Percentiles rank a stretch among this genome's conserved stretches.
These are phyloP conservation scores for Drosophila biarmipes DNA, from an alignment of 1,140 invertebrate genomes.

Conservation along the genomic window DNA sequence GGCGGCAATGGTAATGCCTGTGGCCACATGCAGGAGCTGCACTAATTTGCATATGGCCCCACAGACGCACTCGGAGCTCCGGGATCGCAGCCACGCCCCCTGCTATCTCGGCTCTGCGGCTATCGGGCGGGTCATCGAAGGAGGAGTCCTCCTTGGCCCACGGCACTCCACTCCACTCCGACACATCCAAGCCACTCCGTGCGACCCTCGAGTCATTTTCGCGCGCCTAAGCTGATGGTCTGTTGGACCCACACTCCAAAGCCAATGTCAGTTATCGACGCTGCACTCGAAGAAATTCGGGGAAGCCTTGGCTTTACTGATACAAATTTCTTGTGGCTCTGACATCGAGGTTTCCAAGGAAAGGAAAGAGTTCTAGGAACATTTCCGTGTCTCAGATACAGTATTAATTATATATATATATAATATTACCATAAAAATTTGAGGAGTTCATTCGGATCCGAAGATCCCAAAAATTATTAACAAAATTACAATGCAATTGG, in stretches of 20 bases:
- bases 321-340: too few species aligned
- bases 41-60: constrained; percentile 54
- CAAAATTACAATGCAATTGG: too few species aligned
- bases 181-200: constrained; percentile 7
- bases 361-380: neutral
- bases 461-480: too few species aligned
- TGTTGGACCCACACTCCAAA: constrained; percentile 4
- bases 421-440: too few species aligned
- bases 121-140: constrained; percentile 29
- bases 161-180: neutral
- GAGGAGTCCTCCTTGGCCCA: neutral
- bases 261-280: constrained; percentile 27
- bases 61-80: constrained; percentile 2
- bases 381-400: too few species aligned
- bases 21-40: constrained; percentile 48
- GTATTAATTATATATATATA: too few species aligned
- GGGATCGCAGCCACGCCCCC: constrained; percentile 14
- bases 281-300: neutral
- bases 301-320: neutral
- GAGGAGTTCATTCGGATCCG: too few species aligned
- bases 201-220: constrained; percentile 31
- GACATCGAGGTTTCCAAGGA: neutral
- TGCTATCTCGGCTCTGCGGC: constrained; percentile 20
- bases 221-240: constrained; percentile 39
- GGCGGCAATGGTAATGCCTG: constrained; percentile 61